These are phyloP conservation scores for Dicrurus megarhynchus DNA, from an alignment of 2,113 vertebrate genomes.

Conservation along the genomic window DNA sequence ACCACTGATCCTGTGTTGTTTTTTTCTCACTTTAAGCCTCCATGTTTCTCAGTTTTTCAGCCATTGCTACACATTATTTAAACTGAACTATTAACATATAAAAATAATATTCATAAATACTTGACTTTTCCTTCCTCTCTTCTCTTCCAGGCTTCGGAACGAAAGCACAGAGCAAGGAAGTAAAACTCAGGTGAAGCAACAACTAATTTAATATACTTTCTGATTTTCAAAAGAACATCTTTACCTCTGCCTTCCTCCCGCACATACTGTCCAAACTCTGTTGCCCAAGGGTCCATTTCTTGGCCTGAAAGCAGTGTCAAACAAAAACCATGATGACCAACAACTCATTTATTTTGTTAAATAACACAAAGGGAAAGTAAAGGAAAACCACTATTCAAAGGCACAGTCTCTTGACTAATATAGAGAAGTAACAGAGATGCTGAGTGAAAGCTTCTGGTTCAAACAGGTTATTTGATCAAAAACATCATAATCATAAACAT, in stretches of 20 bases:
- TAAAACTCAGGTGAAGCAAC: slow-evolving; percentile 9
- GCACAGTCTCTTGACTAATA: background rate
- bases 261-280: background rate
- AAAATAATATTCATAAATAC: slow-evolving; percentile 17
- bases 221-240: slow-evolving; percentile 29
- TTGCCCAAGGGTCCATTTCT: background rate
- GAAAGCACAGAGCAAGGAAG: background rate
- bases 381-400: background rate
- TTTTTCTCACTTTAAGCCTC: background rate
- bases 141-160: background rate
- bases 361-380: background rate
- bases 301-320: background rate
- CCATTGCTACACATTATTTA: background rate
- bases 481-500: background rate
- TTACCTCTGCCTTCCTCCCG: slow-evolving; percentile 17
- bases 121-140: background rate
- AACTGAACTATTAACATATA: background rate
- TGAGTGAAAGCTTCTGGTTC: background rate
- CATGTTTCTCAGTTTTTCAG: background rate
- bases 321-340: background rate
- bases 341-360: background rate
- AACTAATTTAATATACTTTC: slow-evolving; percentile 30
- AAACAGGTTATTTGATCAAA: background rate
- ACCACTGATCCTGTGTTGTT: background rate
- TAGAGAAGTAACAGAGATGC: background rate